Evolutionary conservation across 2,888 invertebrate genomes (phyloP).

Genomic region (Anarsia innoxiella): DNA sequence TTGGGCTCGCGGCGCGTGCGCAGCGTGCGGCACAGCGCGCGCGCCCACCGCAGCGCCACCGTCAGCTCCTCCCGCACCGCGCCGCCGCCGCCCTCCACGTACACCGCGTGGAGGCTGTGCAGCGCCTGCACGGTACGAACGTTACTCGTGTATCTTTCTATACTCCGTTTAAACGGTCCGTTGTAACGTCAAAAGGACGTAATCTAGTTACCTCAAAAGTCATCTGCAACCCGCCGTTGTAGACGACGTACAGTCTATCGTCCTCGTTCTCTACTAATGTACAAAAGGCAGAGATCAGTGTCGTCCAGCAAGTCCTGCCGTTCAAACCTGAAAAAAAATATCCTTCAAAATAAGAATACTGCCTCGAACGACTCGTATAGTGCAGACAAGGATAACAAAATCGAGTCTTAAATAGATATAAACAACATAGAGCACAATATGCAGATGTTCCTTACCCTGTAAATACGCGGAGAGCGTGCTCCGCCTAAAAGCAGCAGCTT

Average conservation of each 20-base stretch:
- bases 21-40: slow-evolving; percentile 82
- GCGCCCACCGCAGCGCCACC: slow-evolving; percentile 86
- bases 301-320: slow-evolving; percentile 94
- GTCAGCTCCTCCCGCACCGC: slow-evolving; percentile 92
- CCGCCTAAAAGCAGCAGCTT: slow-evolving; percentile 89
- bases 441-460: slow-evolving; percentile 78
- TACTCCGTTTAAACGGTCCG: neutral
- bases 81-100: slow-evolving; percentile 85
- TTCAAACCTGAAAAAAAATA: slow-evolving; percentile 81
- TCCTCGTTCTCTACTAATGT: slow-evolving; percentile 93
- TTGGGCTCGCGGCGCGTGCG: slow-evolving; percentile 80
- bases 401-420: too few species aligned
- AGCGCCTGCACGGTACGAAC: slow-evolving; percentile 77
- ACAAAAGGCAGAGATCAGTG: slow-evolving; percentile 92
- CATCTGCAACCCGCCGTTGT: slow-evolving; percentile 89
- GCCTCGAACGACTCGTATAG: too few species aligned
- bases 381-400: too few species aligned
- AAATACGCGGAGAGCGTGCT: slow-evolving; percentile 92
- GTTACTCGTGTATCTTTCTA: neutral
- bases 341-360: too few species aligned
- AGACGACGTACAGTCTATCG: slow-evolving; percentile 91
- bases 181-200: neutral
- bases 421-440: too few species aligned
- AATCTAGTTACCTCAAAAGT: slow-evolving; percentile 79
- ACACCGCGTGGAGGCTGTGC: slow-evolving; percentile 93